phyloP scores from a whole-genome alignment of 1,140 invertebrate species.

The Papilio polyxenes region DNA sequence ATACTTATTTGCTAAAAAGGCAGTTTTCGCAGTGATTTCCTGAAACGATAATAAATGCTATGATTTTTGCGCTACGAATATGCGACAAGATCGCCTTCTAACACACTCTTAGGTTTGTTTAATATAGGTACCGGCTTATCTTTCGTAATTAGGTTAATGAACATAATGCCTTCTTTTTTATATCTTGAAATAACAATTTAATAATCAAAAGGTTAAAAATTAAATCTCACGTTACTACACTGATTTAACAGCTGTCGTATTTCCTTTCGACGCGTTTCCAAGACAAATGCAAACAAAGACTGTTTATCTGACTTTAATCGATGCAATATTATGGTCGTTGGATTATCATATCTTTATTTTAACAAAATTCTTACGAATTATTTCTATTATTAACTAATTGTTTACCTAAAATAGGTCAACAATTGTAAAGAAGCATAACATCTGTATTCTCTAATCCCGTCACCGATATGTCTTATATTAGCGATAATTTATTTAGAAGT shows the following conservation, averaged over 20 bases:
- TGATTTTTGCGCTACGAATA: background rate
- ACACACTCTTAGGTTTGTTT: background rate
- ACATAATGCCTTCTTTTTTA: background rate
- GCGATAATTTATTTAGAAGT: background rate
- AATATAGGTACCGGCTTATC: background rate
- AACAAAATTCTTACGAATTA: background rate
- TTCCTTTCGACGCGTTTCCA: background rate
- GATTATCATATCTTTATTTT: conserved; percentile 16
- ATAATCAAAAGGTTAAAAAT: background rate
- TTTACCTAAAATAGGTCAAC: background rate
- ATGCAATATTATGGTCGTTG: conserved; percentile 29
- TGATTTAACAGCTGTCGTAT: conserved; percentile 12
- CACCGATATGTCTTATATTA: background rate
- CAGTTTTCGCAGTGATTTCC: background rate
- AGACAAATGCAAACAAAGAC: conserved; percentile 35
- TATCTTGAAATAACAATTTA: background rate
- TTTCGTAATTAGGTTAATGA: background rate
- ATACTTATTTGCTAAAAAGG: background rate
- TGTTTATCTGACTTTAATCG: conserved; percentile 31
- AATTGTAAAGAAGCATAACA: background rate
- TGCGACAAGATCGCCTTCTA: background rate
- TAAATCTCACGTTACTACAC: background rate
- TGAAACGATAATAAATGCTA: background rate
- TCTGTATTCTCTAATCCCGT: background rate
- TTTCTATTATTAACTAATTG: background rate